A percentile compares a stretch with the other conserved stretches of the same genome.
These are phyloP conservation scores for Cyanoliseus patagonus DNA, from an alignment of 2,113 vertebrate genomes.

Conservation along the genomic window DNA sequence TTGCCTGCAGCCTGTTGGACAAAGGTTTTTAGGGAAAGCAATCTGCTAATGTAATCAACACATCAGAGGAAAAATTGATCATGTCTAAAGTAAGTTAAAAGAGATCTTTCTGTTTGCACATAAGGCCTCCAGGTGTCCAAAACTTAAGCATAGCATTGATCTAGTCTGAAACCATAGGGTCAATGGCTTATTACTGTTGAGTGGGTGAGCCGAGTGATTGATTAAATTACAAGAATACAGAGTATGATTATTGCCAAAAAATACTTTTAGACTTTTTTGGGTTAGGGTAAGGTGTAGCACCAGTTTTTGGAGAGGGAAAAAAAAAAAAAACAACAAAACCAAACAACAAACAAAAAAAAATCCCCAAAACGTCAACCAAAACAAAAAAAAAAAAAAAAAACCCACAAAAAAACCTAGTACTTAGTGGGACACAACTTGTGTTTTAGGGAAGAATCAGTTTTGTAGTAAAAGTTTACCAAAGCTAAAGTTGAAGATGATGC, in stretches of 20 bases:
- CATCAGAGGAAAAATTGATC: constrained; percentile 52
- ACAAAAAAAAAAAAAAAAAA: neutral
- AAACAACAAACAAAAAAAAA: neutral
- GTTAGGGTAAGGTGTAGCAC: neutral
- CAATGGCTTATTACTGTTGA: constrained; percentile 67
- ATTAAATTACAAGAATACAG: constrained; percentile 59
- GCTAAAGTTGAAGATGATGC: neutral
- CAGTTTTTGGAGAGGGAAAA: neutral
- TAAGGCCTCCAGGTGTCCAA: constrained; percentile 66
- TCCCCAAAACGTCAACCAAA: too few relatives aligned
- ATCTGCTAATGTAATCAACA: constrained; percentile 72
- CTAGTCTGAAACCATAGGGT: constrained; percentile 63
- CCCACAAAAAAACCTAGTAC: neutral
- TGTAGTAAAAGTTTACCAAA: neutral
- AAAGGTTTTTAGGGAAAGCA: constrained; percentile 60
- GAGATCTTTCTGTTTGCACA: constrained; percentile 61
- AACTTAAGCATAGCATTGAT: constrained; percentile 67
- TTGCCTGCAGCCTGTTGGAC: constrained; percentile 59
- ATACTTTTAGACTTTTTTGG: neutral
- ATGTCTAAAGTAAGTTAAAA: constrained; percentile 57
- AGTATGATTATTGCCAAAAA: constrained; percentile 40
- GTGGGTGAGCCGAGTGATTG: neutral
- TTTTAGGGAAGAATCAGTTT: neutral
- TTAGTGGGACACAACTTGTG: neutral
- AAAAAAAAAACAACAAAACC: neutral